Percentiles rank a stretch among this genome's conserved stretches.
Conservation (phyloP, 2,888 invertebrate genomes). For the Aporophyla lueneburgensis region DNA sequence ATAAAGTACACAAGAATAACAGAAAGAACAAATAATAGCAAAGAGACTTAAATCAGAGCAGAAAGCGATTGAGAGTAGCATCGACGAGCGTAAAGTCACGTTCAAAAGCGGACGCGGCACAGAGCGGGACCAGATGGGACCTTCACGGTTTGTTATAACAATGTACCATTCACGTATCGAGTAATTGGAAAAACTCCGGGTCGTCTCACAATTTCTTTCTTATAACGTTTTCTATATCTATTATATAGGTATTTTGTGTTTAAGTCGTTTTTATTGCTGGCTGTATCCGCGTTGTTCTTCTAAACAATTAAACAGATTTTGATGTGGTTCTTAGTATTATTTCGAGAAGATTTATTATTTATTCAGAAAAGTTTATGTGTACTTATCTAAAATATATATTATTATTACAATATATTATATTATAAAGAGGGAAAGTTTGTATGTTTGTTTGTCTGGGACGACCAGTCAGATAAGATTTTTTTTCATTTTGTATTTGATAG, state of each 20-base stretch:
- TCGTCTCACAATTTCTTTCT: constrained; percentile 4
- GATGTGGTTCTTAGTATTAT: neutral
- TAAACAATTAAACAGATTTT: neutral
- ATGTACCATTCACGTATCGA: constrained; percentile 13
- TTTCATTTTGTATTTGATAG: too few species aligned
- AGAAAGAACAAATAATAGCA: constrained; percentile 9
- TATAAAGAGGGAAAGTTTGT: too few species aligned
- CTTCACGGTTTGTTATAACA: neutral
- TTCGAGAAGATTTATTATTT: neutral
- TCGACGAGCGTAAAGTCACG: constrained; percentile 31
- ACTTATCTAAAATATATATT: too few species aligned
- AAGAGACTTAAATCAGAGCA: neutral
- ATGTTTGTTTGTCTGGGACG: too few species aligned
- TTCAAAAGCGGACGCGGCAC: constrained; percentile 10
- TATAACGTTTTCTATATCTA: neutral
- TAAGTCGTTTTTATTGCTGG: neutral
- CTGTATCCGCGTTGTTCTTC: neutral
- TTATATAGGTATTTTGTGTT: neutral
- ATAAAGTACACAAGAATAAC: constrained; percentile 1
- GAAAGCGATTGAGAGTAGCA: constrained; percentile 9
- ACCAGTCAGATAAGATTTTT: too few species aligned
- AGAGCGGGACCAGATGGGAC: neutral
- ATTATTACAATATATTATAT: too few species aligned
- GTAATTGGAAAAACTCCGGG: constrained; percentile 27
- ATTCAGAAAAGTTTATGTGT: neutral